Conservation (phyloP, 1,140 invertebrate genomes). For the Micrasema longulum region DNA sequence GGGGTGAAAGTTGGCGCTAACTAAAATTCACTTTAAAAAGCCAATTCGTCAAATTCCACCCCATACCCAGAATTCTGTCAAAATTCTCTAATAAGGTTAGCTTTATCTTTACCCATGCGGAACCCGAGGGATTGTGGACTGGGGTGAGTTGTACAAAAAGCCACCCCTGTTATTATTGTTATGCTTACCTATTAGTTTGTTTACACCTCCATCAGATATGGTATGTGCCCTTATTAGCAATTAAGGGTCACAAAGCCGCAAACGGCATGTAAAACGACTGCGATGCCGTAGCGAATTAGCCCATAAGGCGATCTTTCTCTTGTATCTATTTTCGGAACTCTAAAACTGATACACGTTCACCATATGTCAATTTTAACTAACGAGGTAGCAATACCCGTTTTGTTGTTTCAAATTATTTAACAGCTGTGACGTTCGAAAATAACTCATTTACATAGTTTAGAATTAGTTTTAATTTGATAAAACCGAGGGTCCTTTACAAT, state of each 20-base stretch:
- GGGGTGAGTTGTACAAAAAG: slow-evolving; percentile 42
- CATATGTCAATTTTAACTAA: slow-evolving; percentile 3
- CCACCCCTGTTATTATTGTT: slow-evolving; percentile 51
- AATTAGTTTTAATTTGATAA: too few species aligned
- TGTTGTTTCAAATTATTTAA: too few species aligned
- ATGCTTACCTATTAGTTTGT: slow-evolving; percentile 52
- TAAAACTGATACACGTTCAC: not conserved
- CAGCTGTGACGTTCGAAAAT: too few species aligned
- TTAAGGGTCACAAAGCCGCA: slow-evolving; percentile 52
- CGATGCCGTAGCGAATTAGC: slow-evolving; percentile 46
- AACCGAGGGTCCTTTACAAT: too few species aligned
- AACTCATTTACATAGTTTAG: too few species aligned
- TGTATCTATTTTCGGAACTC: slow-evolving; percentile 24
- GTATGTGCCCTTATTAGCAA: slow-evolving; percentile 55
- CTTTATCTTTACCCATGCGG: slow-evolving; percentile 33
- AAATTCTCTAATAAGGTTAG: slow-evolving; percentile 53
- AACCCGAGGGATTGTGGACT: slow-evolving; percentile 30
- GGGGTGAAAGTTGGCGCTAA: slow-evolving; percentile 13
- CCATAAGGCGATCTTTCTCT: slow-evolving; percentile 39
- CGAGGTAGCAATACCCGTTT: too few species aligned
- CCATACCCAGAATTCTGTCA: slow-evolving; percentile 42
- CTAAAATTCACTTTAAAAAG: slow-evolving; percentile 49
- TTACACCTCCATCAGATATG: slow-evolving; percentile 55
- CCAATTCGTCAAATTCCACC: slow-evolving; percentile 50
- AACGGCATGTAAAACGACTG: slow-evolving; percentile 49